Evolutionary conservation across 2,888 invertebrate species (phyloP).

Genomic region (Papilio gigon): DNA sequence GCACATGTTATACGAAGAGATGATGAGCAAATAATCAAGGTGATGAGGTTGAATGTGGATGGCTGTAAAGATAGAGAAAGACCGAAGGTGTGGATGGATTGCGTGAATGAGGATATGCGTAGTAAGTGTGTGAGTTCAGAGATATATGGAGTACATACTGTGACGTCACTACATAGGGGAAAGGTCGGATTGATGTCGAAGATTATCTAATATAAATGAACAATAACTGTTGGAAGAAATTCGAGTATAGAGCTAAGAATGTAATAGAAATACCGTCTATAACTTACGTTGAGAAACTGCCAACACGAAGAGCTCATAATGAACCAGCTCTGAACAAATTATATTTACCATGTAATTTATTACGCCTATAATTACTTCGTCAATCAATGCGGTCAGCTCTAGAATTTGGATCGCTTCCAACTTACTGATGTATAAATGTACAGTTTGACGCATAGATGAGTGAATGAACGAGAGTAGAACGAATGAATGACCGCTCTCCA

Average conservation of each 20-base stretch:
- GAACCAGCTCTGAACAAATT: conserved; percentile 15
- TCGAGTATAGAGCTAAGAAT: conserved; percentile 6
- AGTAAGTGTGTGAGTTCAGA: too few species aligned
- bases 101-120: too few species aligned
- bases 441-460: conserved; percentile 43
- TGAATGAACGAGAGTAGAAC: conserved; percentile 42
- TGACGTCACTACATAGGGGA: too few species aligned
- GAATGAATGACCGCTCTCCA: conserved; percentile 40
- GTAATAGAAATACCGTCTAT: conserved; percentile 2
- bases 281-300: conserved; percentile 14
- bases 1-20: too few species aligned
- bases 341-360: conserved; percentile 19
- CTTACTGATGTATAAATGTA: conserved; percentile 20
- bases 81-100: too few species aligned
- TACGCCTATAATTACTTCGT: conserved; percentile 34
- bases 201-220: too few species aligned
- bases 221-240: too few species aligned
- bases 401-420: conserved; percentile 33
- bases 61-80: too few species aligned
- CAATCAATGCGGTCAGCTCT: conserved; percentile 24
- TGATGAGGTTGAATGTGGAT: too few species aligned
- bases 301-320: conserved; percentile 19
- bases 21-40: too few species aligned
- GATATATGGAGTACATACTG: too few species aligned
- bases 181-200: too few species aligned